Conservation (phyloP, 2,797 vertebrate species). For the Lophotriccus pileatus region DNA sequence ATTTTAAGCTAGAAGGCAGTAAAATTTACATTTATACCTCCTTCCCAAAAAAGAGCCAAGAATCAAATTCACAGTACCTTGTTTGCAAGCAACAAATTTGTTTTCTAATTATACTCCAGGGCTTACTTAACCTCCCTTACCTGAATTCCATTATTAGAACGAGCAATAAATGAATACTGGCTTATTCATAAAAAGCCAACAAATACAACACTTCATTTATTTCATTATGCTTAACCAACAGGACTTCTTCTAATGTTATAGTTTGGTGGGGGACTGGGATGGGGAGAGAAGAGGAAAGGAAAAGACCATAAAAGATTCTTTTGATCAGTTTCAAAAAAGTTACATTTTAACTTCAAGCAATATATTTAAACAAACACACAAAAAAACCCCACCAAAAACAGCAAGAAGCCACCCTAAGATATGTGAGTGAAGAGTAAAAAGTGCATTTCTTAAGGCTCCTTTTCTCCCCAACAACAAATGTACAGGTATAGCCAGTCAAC, state of each 20-base stretch:
- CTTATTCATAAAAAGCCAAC: constrained; percentile 71
- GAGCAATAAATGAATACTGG: constrained; percentile 70
- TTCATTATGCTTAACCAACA: constrained; percentile 62
- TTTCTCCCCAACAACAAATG: neutral
- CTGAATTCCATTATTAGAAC: constrained; percentile 70
- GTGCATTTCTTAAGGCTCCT: neutral
- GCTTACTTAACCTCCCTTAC: constrained; percentile 70
- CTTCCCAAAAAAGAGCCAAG: constrained; percentile 54
- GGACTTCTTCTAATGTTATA: constrained; percentile 6
- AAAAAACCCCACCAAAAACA: neutral
- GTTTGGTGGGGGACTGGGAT: neutral
- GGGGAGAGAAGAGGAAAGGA: neutral
- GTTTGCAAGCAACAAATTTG: constrained; percentile 70
- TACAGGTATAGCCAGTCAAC: neutral
- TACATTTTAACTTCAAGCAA: neutral
- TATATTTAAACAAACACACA: neutral
- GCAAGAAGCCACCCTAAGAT: neutral
- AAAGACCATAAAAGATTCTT: neutral
- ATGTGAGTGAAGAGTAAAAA: neutral
- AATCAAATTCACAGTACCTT: constrained; percentile 61
- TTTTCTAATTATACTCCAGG: constrained; percentile 73
- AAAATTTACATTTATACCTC: constrained; percentile 72
- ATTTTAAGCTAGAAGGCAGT: constrained; percentile 72
- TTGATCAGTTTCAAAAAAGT: neutral
- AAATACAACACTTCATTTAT: constrained; percentile 69